A percentile compares a stretch with the other conserved stretches of the same genome.
These are phyloP conservation scores for Arenaria interpres DNA, from an alignment of 2,113 vertebrate species.

Conservation along the genomic window DNA sequence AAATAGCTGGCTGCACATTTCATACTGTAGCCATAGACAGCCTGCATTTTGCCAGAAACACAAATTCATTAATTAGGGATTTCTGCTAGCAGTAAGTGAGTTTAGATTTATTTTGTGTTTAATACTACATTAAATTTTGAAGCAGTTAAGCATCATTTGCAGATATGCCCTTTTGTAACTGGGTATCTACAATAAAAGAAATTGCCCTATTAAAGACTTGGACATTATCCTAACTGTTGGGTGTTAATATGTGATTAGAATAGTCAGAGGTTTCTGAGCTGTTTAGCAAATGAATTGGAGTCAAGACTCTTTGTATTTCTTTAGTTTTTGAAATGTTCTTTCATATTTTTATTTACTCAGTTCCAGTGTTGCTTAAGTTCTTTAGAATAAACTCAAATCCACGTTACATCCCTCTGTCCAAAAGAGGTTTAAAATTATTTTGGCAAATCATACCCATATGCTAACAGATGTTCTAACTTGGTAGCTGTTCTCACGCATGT, in stretches of 20 bases:
- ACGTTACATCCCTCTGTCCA: background rate
- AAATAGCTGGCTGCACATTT: background rate
- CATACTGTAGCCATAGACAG: background rate
- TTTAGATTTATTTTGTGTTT: conserved; percentile 4
- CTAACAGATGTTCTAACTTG: background rate
- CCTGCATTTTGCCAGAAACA: background rate
- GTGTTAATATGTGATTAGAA: background rate
- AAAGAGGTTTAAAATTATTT: background rate
- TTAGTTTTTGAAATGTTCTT: background rate
- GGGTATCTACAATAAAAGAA: background rate
- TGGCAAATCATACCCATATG: fast-evolving
- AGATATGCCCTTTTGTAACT: background rate
- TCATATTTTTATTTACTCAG: background rate
- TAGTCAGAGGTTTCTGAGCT: background rate
- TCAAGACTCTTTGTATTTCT: background rate
- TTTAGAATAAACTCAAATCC: background rate
- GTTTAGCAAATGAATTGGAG: background rate
- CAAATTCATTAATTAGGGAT: background rate
- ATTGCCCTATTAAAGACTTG: background rate
- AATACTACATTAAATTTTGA: background rate
- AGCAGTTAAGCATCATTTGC: background rate
- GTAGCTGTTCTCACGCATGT: background rate
- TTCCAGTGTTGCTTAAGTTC: background rate
- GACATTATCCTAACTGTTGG: background rate
- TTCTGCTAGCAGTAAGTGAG: background rate